phyloP scores from a whole-genome alignment of 2,797 vertebrate species.

The Anableps anableps region DNA sequence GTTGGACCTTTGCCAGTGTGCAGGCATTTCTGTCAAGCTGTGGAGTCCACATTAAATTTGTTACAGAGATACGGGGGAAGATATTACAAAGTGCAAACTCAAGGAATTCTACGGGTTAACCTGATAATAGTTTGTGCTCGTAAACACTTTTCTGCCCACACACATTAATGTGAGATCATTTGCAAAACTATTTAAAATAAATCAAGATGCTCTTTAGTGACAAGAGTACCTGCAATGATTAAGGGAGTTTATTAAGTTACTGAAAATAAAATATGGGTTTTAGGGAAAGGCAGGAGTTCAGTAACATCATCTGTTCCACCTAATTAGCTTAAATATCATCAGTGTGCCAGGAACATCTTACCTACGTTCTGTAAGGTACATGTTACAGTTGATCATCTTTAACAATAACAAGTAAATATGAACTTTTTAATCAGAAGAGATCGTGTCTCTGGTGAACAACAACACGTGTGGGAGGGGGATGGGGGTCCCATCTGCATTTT shows the following conservation, averaged over 20 bases:
- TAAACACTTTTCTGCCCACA: constrained; percentile 74
- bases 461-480: constrained; percentile 30
- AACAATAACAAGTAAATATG: constrained; percentile 17
- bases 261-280: constrained; percentile 32
- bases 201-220: constrained; percentile 48
- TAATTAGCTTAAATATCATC: constrained; percentile 28
- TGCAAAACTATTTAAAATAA: constrained; percentile 57
- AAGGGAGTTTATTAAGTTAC: constrained; percentile 32
- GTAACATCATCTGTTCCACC: constrained; percentile 18
- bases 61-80: constrained; percentile 76
- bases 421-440: constrained; percentile 22
- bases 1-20: constrained; percentile 73
- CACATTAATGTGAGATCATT: constrained; percentile 61
- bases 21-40: constrained; percentile 69
- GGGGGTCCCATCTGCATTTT: constrained; percentile 76
- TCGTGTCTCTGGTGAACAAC: constrained; percentile 38
- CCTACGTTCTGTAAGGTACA: not conserved
- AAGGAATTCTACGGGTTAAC: constrained; percentile 79
- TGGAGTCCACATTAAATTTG: constrained; percentile 76
- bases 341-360: constrained; percentile 5
- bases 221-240: constrained; percentile 29
- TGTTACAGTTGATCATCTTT: not conserved
- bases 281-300: constrained; percentile 21
- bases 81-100: constrained; percentile 82
- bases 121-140: constrained; percentile 78